A percentile compares a stretch with the other conserved stretches of the same genome.
phyloP scores from a whole-genome alignment of 2,113 vertebrate genomes.

The Stercorarius parasiticus region DNA sequence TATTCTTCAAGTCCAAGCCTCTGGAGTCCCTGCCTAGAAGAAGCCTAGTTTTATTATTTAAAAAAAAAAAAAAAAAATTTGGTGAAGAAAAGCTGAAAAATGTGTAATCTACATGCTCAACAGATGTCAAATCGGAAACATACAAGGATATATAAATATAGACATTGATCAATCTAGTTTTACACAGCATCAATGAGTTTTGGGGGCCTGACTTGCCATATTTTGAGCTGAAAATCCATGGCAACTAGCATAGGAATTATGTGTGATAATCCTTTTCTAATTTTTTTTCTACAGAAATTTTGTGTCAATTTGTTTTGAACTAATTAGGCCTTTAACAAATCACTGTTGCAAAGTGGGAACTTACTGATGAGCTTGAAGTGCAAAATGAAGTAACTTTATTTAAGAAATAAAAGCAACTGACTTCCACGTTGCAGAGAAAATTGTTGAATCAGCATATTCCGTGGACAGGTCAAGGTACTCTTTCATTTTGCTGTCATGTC shows the following conservation, averaged over 20 bases:
- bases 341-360: background rate
- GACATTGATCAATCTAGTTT: background rate
- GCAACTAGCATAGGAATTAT: background rate
- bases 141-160: background rate
- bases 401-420: background rate
- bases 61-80: background rate
- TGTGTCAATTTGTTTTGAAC: background rate
- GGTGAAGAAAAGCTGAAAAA: background rate
- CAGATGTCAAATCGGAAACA: background rate
- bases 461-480: background rate
- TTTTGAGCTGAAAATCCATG: background rate
- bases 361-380: background rate
- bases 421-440: background rate
- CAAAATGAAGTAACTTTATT: background rate
- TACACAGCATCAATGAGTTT: background rate
- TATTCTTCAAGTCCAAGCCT: background rate
- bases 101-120: background rate
- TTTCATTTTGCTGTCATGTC: background rate
- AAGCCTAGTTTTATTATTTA: background rate
- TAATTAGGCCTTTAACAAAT: background rate
- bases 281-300: background rate
- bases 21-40: background rate
- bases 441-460: background rate
- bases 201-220: background rate
- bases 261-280: background rate